A percentile compares a stretch with the other conserved stretches of the same genome.
These are phyloP conservation scores for Chaenodraco wilsoni DNA, from an alignment of 2,797 vertebrate genomes.

Conservation along the genomic window DNA sequence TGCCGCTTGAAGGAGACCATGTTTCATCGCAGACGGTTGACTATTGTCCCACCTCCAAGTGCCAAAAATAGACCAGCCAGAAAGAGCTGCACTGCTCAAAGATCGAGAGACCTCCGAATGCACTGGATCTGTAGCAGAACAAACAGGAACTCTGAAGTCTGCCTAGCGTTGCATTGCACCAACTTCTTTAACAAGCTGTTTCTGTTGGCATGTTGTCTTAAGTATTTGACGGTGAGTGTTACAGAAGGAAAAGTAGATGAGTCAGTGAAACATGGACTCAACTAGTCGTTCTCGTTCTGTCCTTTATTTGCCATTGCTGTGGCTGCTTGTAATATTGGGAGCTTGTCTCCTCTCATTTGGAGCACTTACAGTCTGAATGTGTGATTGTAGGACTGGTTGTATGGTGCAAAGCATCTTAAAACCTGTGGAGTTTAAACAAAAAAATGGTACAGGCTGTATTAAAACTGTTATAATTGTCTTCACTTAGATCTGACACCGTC, in stretches of 20 bases:
- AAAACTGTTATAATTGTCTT: slow-evolving; percentile 2
- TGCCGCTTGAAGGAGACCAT: slow-evolving; percentile 35
- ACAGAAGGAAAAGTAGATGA: slow-evolving; percentile 13
- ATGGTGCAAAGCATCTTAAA: not conserved
- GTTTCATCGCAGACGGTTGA: slow-evolving; percentile 48
- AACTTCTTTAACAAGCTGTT: slow-evolving; percentile 2
- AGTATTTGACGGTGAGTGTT: slow-evolving; percentile 22
- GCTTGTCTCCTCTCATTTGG: slow-evolving; percentile 19
- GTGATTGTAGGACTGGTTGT: not conserved
- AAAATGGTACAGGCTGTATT: not conserved
- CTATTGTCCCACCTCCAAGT: slow-evolving; percentile 21
- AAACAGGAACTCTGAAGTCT: slow-evolving; percentile 21
- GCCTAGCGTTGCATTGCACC: not conserved
- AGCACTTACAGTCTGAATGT: not conserved
- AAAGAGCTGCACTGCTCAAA: slow-evolving; percentile 17
- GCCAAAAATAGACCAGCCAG: slow-evolving; percentile 73
- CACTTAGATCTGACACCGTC: not conserved
- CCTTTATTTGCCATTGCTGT: slow-evolving; percentile 17
- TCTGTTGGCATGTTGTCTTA: not conserved
- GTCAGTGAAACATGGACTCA: slow-evolving; percentile 1
- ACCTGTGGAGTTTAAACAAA: not conserved
- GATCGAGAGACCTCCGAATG: slow-evolving; percentile 16
- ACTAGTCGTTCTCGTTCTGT: slow-evolving; percentile 13
- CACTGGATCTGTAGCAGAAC: slow-evolving; percentile 29
- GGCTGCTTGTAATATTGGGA: slow-evolving; percentile 30